Base-by-base conservation (phyloP, 2,888 invertebrate genomes). In the Salpingus planirostris region DNA sequence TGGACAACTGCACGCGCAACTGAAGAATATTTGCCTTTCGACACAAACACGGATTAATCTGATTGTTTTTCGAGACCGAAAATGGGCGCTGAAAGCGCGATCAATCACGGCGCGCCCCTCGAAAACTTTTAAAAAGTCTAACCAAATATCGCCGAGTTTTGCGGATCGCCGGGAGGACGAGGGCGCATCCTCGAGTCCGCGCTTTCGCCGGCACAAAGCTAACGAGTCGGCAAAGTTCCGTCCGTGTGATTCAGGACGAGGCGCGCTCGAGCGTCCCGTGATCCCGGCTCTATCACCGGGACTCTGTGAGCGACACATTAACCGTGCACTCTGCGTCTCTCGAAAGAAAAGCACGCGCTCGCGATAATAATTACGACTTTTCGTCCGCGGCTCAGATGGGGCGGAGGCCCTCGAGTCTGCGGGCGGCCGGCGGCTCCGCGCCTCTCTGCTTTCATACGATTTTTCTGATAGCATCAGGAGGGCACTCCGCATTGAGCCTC, bases 141-240 rank as follows among this genome's bases (percentile, higher is more conserved):
- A n/a, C n/a, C n/a, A n/a, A n/a, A n/a, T n/a, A n/a, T n/a, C n/a
- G n/a, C n/a, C n/a, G n/a, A n/a, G n/a, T n/a, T n/a, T n/a, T n/a
- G 18, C 18, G 18, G 18, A 18, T 5, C 5, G 8, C 18, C 5
- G 18, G 23, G 6, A 11, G 10, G 8, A 23, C 7, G 8, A 11
- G 10, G 11, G 33, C 23, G 22, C 15, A 30, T 30, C 29, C 24
- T 29, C 13, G 13, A 34, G 31, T 33, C 15, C 29, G 27, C 34
- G 13, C 7, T 35, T 21, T 32, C 27, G 21, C 21, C 13, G 13
- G 18, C 36, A 36, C 36, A 40, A 36, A 40, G 40, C 36, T 40
- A 40, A 40, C 37, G 41, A 41, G 29, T 41, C 41, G 38, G 41
- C 41, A 35, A 35, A 38, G 33, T 41, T 38, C 33, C 32, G 26